These are phyloP conservation scores for Anhinga anhinga DNA, from an alignment of 2,113 vertebrate genomes.

Conservation along the genomic window DNA sequence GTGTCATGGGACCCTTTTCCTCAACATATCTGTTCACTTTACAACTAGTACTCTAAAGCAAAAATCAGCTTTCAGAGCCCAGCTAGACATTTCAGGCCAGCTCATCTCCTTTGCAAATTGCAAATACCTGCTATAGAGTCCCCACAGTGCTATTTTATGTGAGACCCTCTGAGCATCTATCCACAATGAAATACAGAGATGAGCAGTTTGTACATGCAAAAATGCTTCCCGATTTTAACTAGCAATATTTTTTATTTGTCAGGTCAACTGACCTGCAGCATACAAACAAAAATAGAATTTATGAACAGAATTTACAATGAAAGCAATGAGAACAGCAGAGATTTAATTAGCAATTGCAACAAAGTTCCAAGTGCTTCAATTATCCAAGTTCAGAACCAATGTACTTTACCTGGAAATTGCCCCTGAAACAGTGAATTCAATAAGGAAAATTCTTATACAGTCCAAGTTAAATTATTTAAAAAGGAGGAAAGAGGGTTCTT, in stretches of 20 bases:
- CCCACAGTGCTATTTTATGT: neutral
- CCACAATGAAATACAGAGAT: neutral
- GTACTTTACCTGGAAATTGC: conserved; percentile 49
- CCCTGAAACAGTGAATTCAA: conserved; percentile 71
- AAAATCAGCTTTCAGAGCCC: neutral
- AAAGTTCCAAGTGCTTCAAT: conserved; percentile 20
- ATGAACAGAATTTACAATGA: neutral
- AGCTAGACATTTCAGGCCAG: neutral
- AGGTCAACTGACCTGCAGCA: neutral
- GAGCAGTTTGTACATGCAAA: neutral
- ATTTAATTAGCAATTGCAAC: conserved; percentile 3
- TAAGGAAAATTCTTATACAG: conserved; percentile 65
- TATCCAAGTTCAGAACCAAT: conserved; percentile 20
- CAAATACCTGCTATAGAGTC: neutral
- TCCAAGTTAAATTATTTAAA: conserved; percentile 69
- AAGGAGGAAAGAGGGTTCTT: conserved; percentile 65
- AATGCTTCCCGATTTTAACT: neutral
- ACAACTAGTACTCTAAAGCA: neutral
- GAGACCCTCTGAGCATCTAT: neutral
- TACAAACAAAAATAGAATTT: neutral
- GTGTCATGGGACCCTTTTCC: neutral
- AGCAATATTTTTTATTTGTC: neutral
- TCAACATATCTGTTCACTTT: neutral
- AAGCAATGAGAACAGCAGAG: conserved; percentile 1
- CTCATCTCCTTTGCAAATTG: neutral